phyloP scores from a whole-genome alignment of 2,113 vertebrate genomes.

The Rana temporaria region DNA sequence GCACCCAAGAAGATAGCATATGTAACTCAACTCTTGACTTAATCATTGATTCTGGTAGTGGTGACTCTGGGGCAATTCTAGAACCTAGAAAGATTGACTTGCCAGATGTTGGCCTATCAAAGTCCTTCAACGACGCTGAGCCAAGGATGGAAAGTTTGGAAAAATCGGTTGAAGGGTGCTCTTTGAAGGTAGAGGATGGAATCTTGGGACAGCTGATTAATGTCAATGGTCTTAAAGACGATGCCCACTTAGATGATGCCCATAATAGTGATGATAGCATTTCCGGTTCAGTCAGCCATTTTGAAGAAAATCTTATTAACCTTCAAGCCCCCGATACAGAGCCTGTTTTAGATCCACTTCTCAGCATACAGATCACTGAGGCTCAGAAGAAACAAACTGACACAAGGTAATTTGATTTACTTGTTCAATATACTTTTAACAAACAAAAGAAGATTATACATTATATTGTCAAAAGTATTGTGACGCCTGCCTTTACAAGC shows the following conservation, averaged over 20 bases:
- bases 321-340: neutral
- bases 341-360: neutral
- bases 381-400: constrained; percentile 13
- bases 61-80: constrained; percentile 60
- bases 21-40: constrained; percentile 59
- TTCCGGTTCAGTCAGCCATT: constrained; percentile 63
- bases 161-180: constrained; percentile 58
- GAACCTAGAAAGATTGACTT: constrained; percentile 71
- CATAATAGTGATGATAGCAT: constrained; percentile 64
- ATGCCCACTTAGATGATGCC: constrained; percentile 57
- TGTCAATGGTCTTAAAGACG: constrained; percentile 71
- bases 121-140: constrained; percentile 70
- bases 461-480: too few species aligned
- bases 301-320: constrained; percentile 28
- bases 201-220: constrained; percentile 55
- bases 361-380: neutral
- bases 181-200: constrained; percentile 75
- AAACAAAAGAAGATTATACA: neutral
- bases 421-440: neutral
- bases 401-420: neutral
- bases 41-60: constrained; percentile 32
- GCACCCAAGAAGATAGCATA: constrained; percentile 69
- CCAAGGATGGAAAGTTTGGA: constrained; percentile 71
- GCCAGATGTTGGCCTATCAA: constrained; percentile 78
- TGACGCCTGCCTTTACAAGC: too few species aligned